These are phyloP conservation scores for Hemicentrotus pulcherrimus DNA, from an alignment of 35 echinoderm and acorn worm species.

Conservation along the genomic window DNA sequence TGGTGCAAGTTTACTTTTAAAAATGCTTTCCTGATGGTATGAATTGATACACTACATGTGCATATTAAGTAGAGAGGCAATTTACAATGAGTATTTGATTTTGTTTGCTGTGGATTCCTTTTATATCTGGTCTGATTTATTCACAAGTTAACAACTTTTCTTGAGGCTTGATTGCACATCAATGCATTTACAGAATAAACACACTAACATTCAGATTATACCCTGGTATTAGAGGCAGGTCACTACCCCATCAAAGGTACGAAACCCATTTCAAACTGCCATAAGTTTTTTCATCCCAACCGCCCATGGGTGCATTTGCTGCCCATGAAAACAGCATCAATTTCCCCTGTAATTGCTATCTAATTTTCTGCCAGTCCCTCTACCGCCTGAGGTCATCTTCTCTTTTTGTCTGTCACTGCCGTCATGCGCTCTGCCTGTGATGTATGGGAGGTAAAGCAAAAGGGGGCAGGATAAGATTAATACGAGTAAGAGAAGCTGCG, in stretches of 20 bases:
- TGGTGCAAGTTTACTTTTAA: too few relatives aligned
- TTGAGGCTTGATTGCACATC: background rate
- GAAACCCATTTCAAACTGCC: background rate
- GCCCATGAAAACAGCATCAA: background rate
- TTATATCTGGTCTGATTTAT: too few relatives aligned
- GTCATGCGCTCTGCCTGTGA: background rate
- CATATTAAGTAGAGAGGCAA: background rate
- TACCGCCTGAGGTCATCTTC: background rate
- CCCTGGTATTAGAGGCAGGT: background rate
- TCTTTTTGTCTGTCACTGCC: background rate
- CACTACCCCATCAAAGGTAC: slow-evolving; percentile 1
- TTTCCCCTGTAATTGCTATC: slow-evolving; percentile 10
- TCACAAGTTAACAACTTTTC: background rate
- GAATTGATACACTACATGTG: too few relatives aligned
- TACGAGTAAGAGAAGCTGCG: background rate
- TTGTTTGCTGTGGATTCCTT: background rate
- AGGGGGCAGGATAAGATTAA: slow-evolving; percentile 1
- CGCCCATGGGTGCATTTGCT: slow-evolving; percentile 8
- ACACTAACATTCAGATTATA: slow-evolving; percentile 6
- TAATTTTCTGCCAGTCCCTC: background rate
- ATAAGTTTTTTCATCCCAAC: background rate
- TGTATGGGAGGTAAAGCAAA: background rate
- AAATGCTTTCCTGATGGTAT: too few relatives aligned
- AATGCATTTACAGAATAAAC: background rate
- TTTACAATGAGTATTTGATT: background rate